Base-by-base conservation (phyloP, 2,113 vertebrate species). In the Microcebus murinus region DNA sequence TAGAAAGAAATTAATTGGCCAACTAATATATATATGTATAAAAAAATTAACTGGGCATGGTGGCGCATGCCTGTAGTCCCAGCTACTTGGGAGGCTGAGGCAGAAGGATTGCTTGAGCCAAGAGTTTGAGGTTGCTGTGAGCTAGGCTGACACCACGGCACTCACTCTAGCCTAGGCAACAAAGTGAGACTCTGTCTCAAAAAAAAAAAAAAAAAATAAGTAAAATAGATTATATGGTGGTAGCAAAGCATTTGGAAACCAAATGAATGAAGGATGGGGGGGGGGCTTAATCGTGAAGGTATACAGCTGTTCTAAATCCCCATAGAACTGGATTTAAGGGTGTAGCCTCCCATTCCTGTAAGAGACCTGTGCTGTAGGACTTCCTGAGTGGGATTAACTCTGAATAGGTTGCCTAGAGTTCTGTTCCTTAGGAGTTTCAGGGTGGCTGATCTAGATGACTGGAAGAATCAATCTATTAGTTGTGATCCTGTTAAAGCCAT, bases 301-400 rank as follows among this genome's bases (percentile, higher is more conserved):
- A 8, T 21, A 17, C 59, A 84, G 36, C 73, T 88, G 8, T 39
- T 63, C 27, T 81, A 2, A 81, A 4, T 77, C 7, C 70, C 15
- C 9, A 57, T 39, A 59, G 57, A 77, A 74, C 27, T 63, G 29
- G 6, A 52, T 23, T n/a, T 34, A 18, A 61, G 11, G 39, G 2
- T 0, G 0, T 34, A 45, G 39, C 0, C 0, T 7, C 20, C 18
- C 86, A 9, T 79, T 93, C 7, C 34, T 79, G 3, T n/a, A 2
- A 29, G 79, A 39, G 27, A 92, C 42, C 70, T 77, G 67, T 95
- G 31, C 68, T n/a, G 34, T 55, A 79, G 77, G 52, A 39, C 23
- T 65, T 94, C 17, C 13, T 4, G 34, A 50, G 12, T 8, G 15
- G 17, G 15, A 10, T 76, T 83, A 18, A 80, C 55, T 80, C 25